Evolutionary conservation across 2,888 invertebrate genomes (phyloP), one percentile per base, ranked within the genome.

Genomic region (Cephus pygmeus): DNA sequence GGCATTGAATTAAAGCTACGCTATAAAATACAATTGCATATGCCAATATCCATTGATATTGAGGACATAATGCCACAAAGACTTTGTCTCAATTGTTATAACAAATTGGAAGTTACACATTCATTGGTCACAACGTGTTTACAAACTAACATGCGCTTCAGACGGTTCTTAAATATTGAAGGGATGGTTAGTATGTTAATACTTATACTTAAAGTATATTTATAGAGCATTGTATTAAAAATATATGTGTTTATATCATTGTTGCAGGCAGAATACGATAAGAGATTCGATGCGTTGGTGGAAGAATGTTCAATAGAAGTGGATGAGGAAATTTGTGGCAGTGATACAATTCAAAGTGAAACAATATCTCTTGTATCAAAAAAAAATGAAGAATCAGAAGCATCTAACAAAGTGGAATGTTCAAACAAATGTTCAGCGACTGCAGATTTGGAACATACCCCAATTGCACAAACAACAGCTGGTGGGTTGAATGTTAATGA

Each of bases 21-120:
- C 76, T 86, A 88, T n/a, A 90, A 88, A 81, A 88, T 90, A 69
- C 81, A 77, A 69, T 79, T 88, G 74, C 86, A 88, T 79, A 83
- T 89, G 75, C 89, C 90, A 31, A 87, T 90, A 31, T 71, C 73
- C 12, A 68, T 88, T 23, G 78, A 83, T 30, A 34, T 73, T 15
- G 79, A 83, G 3, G 89, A 89, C 69, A 56, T 78, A 11, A 80
- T 88, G 81, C 87, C 88, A 9, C 85, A 83, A 40, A 86, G 85
- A 79, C 79, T 89, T 31, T 89, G 89, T 56, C 69, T 75, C 4
- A 82, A 85, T 69, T 89, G 89, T 77, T 86, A 81, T 71, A 80
- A 84, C 1, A 87, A 86, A 81, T 74, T 89, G 12, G 88, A 89
- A 79, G 76, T 80, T 33, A 80, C 83, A 1, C 88, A 89, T 76